Conservation (phyloP, 2,888 invertebrate genomes). For the Hirtodrosophila alboralis region DNA sequence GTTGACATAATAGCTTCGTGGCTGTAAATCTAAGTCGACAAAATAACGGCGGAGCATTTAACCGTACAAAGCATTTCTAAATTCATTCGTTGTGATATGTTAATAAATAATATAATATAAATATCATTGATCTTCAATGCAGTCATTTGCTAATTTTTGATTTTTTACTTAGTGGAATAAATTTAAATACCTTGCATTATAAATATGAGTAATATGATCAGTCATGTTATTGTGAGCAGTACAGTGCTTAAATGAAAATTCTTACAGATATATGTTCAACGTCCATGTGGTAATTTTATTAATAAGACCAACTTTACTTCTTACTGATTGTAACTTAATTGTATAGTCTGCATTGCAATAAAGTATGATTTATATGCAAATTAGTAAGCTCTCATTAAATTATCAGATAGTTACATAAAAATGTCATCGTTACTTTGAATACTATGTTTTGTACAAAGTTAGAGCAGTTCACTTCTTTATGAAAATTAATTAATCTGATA, state of each 20-base stretch:
- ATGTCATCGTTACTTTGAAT: conserved; percentile 1
- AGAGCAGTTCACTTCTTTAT: conserved; percentile 9
- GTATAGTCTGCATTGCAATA: conserved; percentile 1
- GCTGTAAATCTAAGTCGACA: conserved; percentile 10
- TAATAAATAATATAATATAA: no score
- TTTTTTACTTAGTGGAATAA: no score
- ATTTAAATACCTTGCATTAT: no score
- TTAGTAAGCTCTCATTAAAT: neutral
- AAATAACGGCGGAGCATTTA: conserved; percentile 41
- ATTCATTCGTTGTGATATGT: no score
- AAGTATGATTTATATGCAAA: neutral
- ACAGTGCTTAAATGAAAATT: no score
- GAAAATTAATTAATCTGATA: no score
- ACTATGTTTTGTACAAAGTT: conserved; percentile 23
- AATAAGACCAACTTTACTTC: neutral
- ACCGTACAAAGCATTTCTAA: conserved; percentile 9
- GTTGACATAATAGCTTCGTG: conserved; percentile 49
- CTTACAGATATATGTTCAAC: no score
- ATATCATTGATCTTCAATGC: no score
- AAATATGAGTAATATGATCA: no score
- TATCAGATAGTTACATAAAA: no score
- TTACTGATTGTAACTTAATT: neutral
- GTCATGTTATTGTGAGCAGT: no score
- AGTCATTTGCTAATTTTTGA: no score
- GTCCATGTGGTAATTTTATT: neutral